Percentiles rank a stretch among this genome's conserved stretches.
Evolutionary conservation across 2,113 vertebrate genomes (phyloP).

Genomic region (Eptatretus burgeri): DNA sequence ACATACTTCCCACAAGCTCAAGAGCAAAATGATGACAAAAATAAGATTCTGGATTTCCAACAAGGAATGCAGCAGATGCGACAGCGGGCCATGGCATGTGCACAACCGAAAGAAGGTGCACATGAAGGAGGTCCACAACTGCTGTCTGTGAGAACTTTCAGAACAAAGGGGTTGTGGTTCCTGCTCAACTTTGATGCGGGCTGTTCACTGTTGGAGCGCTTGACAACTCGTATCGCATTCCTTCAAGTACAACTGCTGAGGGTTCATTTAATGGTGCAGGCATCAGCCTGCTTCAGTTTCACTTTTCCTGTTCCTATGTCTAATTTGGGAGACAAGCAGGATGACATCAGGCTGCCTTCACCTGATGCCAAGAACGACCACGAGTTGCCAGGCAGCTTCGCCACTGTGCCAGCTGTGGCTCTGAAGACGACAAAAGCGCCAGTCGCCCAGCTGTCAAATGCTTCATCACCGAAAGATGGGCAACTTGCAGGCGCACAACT

Average conservation of each 20-base stretch:
- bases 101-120: too few relatives aligned
- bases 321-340: background rate
- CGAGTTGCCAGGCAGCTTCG: background rate
- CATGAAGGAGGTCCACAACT: background rate
- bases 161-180: background rate
- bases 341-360: too few relatives aligned
- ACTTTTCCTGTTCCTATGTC: background rate
- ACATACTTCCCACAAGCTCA: too few relatives aligned
- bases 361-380: background rate
- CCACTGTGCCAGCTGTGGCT: background rate
- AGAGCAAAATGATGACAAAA: too few relatives aligned
- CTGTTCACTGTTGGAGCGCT: background rate
- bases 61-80: too few relatives aligned
- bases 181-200: background rate
- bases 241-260: background rate
- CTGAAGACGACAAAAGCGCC: background rate
- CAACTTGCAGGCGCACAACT: background rate
- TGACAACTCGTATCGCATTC: background rate
- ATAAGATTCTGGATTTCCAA: too few relatives aligned
- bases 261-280: conserved; percentile 1
- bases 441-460: background rate
- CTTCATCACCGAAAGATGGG: background rate
- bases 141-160: background rate
- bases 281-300: conserved; percentile 1
- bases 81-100: too few relatives aligned